Conservation (phyloP, 1,140 invertebrate genomes). For the Plodia interpunctella region DNA sequence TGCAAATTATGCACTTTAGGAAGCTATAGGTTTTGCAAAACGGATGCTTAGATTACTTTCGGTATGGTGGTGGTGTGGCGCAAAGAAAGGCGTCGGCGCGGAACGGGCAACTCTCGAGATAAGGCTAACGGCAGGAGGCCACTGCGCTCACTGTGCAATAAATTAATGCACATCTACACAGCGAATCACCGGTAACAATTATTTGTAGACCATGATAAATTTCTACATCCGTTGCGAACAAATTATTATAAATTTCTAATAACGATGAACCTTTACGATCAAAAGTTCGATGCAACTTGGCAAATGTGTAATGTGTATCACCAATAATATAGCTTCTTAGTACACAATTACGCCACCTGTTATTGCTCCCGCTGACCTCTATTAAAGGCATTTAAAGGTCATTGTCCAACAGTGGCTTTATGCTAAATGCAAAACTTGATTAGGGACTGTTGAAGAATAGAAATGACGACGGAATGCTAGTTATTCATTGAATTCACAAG, state of each 20-base stretch:
- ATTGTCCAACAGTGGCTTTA: slow-evolving; percentile 1
- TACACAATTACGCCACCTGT: not conserved
- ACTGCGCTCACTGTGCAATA: slow-evolving; percentile 32
- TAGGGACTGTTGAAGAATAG: slow-evolving; percentile 5
- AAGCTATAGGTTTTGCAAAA: slow-evolving; percentile 35
- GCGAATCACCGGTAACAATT: not conserved
- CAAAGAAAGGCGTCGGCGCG: slow-evolving; percentile 46
- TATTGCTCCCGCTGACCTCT: not conserved
- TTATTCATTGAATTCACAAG: slow-evolving; percentile 13
- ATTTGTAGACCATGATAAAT: too few species aligned
- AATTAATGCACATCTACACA: slow-evolving; percentile 18
- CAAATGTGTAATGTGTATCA: not conserved
- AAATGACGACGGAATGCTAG: slow-evolving; percentile 10
- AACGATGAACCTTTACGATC: not conserved
- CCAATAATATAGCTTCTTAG: not conserved
- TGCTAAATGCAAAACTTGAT: slow-evolving; percentile 1
- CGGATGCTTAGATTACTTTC: slow-evolving; percentile 31
- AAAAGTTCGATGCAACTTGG: not conserved
- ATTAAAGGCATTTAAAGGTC: slow-evolving; percentile 4
- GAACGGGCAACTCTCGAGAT: slow-evolving; percentile 41
- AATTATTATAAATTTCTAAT: not conserved
- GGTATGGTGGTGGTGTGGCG: slow-evolving; percentile 24
- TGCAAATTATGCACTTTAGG: not conserved
- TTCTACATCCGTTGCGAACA: too few species aligned
- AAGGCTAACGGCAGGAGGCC: slow-evolving; percentile 28